A percentile compares a stretch with the other conserved stretches of the same genome.
These are phyloP conservation scores for Oceanodroma tethys DNA, from an alignment of 2,113 vertebrate species.

Conservation along the genomic window DNA sequence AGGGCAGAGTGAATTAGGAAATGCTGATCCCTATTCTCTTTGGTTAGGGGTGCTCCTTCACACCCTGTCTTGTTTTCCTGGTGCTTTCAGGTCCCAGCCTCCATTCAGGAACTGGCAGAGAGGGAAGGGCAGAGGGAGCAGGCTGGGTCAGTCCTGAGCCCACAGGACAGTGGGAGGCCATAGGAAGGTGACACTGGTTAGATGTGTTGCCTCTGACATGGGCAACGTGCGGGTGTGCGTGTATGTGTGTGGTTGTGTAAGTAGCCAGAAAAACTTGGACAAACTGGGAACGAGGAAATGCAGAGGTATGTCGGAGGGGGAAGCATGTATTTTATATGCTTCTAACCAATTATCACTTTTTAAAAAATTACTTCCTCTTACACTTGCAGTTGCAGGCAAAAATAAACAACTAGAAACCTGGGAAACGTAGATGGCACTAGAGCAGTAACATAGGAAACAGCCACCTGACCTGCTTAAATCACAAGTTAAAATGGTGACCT, in stretches of 20 bases:
- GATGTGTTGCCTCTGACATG: background rate
- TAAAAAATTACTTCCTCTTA: background rate
- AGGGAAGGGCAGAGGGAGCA: background rate
- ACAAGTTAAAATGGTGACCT: background rate
- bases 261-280: background rate
- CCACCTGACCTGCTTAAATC: background rate
- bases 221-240: accelerated
- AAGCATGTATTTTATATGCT: background rate
- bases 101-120: background rate
- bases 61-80: background rate
- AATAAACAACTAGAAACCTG: background rate
- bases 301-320: background rate
- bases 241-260: no score
- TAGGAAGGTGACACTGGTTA: background rate
- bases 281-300: background rate
- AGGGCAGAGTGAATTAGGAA: background rate
- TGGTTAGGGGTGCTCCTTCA: background rate
- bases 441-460: background rate
- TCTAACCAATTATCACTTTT: background rate
- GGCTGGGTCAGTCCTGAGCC: no score
- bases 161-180: background rate
- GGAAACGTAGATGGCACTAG: background rate
- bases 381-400: background rate
- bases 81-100: background rate
- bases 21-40: background rate